Conservation (phyloP, 2,888 invertebrate genomes). For the Orchesellides sinensis region DNA sequence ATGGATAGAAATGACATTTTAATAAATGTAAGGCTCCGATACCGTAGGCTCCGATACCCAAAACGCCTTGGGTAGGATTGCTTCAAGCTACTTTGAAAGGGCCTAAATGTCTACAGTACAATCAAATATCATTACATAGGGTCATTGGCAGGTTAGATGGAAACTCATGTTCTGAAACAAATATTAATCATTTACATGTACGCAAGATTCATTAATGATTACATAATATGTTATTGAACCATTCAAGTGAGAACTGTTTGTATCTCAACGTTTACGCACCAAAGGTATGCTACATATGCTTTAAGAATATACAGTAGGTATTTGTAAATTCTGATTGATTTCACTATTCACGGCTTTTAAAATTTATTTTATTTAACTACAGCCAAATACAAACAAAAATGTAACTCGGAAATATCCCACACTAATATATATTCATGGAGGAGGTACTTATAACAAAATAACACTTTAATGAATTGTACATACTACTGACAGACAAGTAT, state of each 20-base stretch:
- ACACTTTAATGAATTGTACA: too few species aligned
- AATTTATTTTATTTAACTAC: not conserved
- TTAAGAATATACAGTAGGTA: not conserved
- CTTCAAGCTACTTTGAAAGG: conserved; percentile 61
- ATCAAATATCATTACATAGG: conserved; percentile 47
- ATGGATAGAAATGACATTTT: too few species aligned
- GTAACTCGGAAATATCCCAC: conserved; percentile 41
- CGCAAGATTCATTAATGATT: too few species aligned
- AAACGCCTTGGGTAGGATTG: conserved; percentile 64
- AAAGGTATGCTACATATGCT: too few species aligned
- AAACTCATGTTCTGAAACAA: too few species aligned
- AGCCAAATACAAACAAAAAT: conserved; percentile 25
- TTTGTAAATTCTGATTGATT: not conserved
- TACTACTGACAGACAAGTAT: too few species aligned
- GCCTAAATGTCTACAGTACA: conserved; percentile 69
- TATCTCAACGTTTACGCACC: conserved; percentile 69
- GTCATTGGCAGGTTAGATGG: conserved; percentile 58
- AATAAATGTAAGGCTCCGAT: too few species aligned
- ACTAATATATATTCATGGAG: conserved; percentile 50
- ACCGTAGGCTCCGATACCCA: conserved; percentile 61
- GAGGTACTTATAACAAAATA: conserved; percentile 16
- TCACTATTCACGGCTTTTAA: not conserved
- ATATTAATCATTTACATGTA: too few species aligned
- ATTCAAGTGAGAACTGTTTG: conserved; percentile 64
- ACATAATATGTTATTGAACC: not conserved